A percentile compares a stretch with the other conserved stretches of the same genome.
phyloP scores from a whole-genome alignment of 2,113 vertebrate species.

The Psilopsiagon aymara region DNA sequence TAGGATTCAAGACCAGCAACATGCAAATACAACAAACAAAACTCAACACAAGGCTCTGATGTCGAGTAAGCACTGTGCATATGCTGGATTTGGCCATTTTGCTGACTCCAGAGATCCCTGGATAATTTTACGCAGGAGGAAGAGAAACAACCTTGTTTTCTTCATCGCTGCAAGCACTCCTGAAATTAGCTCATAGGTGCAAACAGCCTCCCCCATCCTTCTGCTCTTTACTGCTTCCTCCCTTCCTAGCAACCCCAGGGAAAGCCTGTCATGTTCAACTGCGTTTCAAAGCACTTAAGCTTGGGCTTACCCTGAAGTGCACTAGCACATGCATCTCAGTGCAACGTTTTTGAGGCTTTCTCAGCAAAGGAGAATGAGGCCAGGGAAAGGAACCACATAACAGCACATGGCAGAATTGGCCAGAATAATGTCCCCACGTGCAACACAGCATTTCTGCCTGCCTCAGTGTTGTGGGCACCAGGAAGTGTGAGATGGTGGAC shows the following conservation, averaged over 20 bases:
- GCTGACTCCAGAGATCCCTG: constrained; percentile 15
- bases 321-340: not conserved
- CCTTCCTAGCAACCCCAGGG: not conserved
- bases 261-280: not conserved
- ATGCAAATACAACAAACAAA: not conserved
- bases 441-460: not conserved
- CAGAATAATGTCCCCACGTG: not conserved
- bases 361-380: not conserved
- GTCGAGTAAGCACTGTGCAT: not conserved
- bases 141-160: constrained; percentile 11
- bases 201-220: constrained; percentile 39
- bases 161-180: not conserved
- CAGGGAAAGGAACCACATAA: not conserved
- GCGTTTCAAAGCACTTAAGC: not conserved
- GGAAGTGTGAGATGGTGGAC: not conserved
- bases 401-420: not conserved
- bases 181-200: not conserved
- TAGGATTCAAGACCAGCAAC: constrained; percentile 1
- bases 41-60: not conserved
- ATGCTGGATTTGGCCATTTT: not conserved
- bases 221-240: constrained; percentile 14
- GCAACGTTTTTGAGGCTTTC: not conserved
- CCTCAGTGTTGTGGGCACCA: not conserved
- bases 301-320: not conserved
- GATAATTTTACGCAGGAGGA: constrained; percentile 1